Evolutionary conservation across 1,140 invertebrate genomes (phyloP).

Genomic region (Orchestia grillus): DNA sequence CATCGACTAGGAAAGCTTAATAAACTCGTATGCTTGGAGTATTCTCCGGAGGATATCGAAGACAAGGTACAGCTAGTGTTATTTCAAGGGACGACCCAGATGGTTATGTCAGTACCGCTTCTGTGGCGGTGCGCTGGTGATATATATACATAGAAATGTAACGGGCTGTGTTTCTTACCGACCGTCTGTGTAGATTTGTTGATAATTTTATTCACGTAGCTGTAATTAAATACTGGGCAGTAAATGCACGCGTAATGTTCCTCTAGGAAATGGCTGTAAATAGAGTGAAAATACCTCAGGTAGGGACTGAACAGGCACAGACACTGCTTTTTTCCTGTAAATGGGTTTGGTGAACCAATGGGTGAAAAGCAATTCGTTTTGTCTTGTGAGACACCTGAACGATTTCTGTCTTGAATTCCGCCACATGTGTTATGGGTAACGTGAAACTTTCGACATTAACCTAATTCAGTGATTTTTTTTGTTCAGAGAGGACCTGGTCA

Average conservation of each 20-base stretch:
- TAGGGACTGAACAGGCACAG: neutral
- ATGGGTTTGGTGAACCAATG: no score
- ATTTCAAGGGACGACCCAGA: neutral
- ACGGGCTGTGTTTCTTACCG: constrained; percentile 49
- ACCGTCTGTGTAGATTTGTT: constrained; percentile 51
- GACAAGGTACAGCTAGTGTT: neutral
- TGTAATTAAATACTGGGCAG: constrained; percentile 4
- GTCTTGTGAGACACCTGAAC: neutral
- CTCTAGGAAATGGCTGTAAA: neutral
- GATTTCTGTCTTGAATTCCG: neutral
- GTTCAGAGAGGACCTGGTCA: neutral
- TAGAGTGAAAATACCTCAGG: neutral
- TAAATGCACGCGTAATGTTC: neutral
- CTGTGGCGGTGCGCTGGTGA: neutral
- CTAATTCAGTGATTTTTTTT: neutral
- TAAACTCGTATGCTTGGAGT: neutral
- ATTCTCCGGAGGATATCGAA: neutral
- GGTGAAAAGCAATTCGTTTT: neutral
- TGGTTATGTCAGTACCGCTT: neutral
- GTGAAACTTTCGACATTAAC: neutral
- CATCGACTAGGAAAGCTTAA: neutral
- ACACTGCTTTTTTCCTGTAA: neutral
- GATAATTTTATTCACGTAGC: constrained; percentile 49
- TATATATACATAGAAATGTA: constrained; percentile 44
- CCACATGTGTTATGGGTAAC: neutral